Percentiles rank a stretch among this genome's conserved stretches.
phyloP scores from a whole-genome alignment of 1,140 invertebrate species.

The Drosophila pandora region DNA sequence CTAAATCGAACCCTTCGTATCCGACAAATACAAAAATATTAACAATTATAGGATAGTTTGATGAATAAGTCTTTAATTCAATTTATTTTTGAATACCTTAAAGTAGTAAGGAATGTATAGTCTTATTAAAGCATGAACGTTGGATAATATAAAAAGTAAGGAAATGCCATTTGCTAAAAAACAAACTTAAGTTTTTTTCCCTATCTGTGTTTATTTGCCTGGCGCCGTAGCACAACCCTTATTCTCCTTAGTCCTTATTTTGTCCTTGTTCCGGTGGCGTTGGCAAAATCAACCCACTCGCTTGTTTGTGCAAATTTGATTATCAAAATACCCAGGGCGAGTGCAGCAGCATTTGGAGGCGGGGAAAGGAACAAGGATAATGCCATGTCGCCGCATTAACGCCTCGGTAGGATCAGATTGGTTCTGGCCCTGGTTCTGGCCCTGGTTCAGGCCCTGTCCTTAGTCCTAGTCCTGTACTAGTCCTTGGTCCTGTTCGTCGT shows the following conservation, averaged over 20 bases:
- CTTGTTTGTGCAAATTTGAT: conserved; percentile 81
- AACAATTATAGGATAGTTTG: too few species aligned
- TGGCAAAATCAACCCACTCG: conserved; percentile 52
- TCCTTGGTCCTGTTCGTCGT: conserved; percentile 17
- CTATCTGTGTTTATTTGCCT: too few species aligned
- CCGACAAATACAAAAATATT: too few species aligned
- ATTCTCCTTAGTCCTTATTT: conserved; percentile 33
- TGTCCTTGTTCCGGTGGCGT: conserved; percentile 27
- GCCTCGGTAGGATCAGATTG: conserved; percentile 19
- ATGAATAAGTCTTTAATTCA: too few species aligned
- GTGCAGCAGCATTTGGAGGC: conserved; percentile 11
- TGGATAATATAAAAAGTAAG: too few species aligned
- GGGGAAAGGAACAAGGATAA: conserved; percentile 48
- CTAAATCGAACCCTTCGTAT: too few species aligned
- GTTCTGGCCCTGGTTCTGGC: conserved; percentile 16
- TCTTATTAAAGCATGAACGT: too few species aligned
- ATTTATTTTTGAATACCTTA: too few species aligned
- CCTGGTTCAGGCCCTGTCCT: conserved; percentile 30
- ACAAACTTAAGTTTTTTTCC: too few species aligned
- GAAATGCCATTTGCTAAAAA: too few species aligned
- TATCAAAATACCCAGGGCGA: conserved; percentile 65
- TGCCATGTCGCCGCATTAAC: conserved; percentile 72
- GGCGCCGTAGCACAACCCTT: conserved; percentile 1
- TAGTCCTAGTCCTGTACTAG: neutral
- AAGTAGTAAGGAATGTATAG: too few species aligned